Base-by-base conservation (phyloP, 2,888 invertebrate genomes). In the Ariolimax columbianus region DNA sequence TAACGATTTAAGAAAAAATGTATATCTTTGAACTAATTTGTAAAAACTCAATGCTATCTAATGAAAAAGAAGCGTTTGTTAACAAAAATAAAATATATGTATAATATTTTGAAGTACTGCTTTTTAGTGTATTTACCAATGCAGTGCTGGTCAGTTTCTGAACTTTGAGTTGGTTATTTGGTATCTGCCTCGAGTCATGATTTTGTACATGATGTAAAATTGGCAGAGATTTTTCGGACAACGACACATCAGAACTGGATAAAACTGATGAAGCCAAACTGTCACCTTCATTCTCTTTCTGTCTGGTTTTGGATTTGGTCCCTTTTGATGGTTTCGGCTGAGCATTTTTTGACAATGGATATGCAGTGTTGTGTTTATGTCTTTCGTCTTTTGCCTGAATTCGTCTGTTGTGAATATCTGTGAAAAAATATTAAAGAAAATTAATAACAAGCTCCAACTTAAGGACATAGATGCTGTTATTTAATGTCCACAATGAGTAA, bases 361-460 rank as follows among this genome's bases (percentile, higher is more conserved):
- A 7, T 40, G 30, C 40, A 63, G n/a, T 59, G n/a, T 38, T 77
- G 38, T 17, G n/a, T 14, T 40, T 38, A 30, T n/a, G 63, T n/a
- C 14, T 23, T 38, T 7, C 63, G 36, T 3, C 26, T 43, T 55
- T 47, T 36, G 75, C 30, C 33, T 63, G 36, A 3, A 78, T 14
- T 9, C 11, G 38, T 63, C 77, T 77, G 6, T 11, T 11, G 77
- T 55, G 23, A 55, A 77, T 77, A 55, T 36, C 77, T 78, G 59
- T 59, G n/a, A 51, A 19, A 2, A 75, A 9, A 51, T 2, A 2
- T 63, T n/a, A 63, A 55, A 7, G 47, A 7, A 47, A 47, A 47
- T 47, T 14, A 47, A 55, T 2, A 55, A 17, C 23, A 55, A 23
- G n/a, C n/a, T n/a, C n/a, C n/a, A n/a, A n/a, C n/a, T n/a, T n/a